Percentiles rank a stretch among this genome's conserved stretches.
phyloP scores from a whole-genome alignment of 2,888 invertebrate species.

The Danaus chrysippus region DNA sequence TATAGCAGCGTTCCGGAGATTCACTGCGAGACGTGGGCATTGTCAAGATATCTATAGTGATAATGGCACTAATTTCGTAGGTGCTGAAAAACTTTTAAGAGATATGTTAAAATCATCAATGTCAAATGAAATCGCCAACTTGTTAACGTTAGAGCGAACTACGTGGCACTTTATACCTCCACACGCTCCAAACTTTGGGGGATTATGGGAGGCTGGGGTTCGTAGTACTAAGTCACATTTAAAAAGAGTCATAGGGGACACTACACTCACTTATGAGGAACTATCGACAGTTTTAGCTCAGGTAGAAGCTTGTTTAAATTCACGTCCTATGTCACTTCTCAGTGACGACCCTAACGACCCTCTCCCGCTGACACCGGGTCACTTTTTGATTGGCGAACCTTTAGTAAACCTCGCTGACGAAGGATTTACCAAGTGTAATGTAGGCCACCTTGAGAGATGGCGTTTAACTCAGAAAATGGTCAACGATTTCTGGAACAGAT shows the following conservation, averaged over 20 bases:
- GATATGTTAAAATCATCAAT: constrained; percentile 15
- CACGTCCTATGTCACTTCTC: constrained; percentile 21
- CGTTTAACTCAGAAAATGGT: too few species aligned
- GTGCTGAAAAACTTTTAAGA: constrained; percentile 20
- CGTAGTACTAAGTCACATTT: constrained; percentile 6
- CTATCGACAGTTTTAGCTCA: constrained; percentile 22
- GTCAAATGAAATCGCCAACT: constrained; percentile 10
- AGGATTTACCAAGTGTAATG: too few species aligned
- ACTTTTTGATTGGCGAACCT: too few species aligned
- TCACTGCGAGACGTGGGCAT: constrained; percentile 23
- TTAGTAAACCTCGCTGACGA: too few species aligned
- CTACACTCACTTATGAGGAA: constrained; percentile 15
- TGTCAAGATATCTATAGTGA: constrained; percentile 26
- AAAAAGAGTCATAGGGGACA: constrained; percentile 6
- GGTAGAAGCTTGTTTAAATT: constrained; percentile 26
- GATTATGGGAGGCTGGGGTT: constrained; percentile 8
- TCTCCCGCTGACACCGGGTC: too few species aligned
- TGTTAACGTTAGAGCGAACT: constrained; percentile 8
- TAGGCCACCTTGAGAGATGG: too few species aligned
- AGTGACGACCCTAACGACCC: too few species aligned
- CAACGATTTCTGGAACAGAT: too few species aligned
- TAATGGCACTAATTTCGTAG: constrained; percentile 33
- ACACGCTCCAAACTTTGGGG: constrained; percentile 1
- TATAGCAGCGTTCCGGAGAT: constrained; percentile 29
- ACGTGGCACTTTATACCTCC: background rate